Evolutionary conservation across 37 sponge, comb jelly and placozoan species (phyloP).

Genomic region (Hormiphora californensis): DNA sequence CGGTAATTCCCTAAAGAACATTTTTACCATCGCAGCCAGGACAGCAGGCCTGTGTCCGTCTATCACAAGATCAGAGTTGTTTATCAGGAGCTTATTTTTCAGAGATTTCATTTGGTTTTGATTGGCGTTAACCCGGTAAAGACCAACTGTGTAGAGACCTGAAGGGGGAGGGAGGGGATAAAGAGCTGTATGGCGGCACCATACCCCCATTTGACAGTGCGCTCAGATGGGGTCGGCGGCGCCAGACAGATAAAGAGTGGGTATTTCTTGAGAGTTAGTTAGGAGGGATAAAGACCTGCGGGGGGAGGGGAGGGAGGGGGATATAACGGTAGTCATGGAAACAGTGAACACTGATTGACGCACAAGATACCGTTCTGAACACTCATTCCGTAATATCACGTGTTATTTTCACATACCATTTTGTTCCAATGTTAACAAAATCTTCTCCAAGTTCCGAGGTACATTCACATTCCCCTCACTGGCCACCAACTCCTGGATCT

Average conservation of each 20-base stretch:
- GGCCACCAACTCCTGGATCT: constrained; percentile 15
- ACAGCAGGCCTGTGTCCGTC: background rate
- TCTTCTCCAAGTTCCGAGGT: constrained; percentile 7
- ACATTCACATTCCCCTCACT: background rate
- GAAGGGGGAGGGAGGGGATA: background rate
- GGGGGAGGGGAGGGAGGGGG: no score
- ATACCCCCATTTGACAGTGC: no score
- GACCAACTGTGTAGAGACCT: constrained; percentile 8
- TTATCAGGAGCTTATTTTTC: constrained; percentile 14
- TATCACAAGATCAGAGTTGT: constrained; percentile 1
- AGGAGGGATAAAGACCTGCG: no score
- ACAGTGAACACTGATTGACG: background rate
- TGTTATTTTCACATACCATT: no score
- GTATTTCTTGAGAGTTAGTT: background rate
- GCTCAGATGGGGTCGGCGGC: no score
- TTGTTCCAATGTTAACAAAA: background rate
- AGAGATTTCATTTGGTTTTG: constrained; percentile 31
- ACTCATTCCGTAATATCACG: no score
- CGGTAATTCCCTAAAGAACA: constrained; percentile 26
- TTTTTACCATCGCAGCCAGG: constrained; percentile 12
- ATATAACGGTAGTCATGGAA: background rate
- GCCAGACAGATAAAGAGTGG: no score
- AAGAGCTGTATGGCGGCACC: no score
- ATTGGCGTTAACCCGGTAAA: constrained; percentile 36
- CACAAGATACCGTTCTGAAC: no score